Conservation (phyloP, 2,888 invertebrate genomes). For the Lacanobia oleracea region DNA sequence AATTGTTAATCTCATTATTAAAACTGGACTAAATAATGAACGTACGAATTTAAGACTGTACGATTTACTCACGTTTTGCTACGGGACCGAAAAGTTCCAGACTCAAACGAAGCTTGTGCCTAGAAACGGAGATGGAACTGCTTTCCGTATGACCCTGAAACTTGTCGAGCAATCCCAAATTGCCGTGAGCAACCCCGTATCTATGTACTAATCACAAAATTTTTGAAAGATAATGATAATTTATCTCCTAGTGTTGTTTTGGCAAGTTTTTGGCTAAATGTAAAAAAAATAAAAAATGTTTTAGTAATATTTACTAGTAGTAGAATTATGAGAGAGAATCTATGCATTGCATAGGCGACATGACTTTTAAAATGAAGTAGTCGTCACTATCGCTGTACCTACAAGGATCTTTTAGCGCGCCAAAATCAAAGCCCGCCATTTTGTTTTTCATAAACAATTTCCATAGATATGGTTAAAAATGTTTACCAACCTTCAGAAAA, state of each 20-base stretch:
- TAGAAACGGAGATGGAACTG: no score
- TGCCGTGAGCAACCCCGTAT: neutral
- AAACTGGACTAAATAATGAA: neutral
- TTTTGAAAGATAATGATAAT: neutral
- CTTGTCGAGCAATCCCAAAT: neutral
- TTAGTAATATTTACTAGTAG: constrained; percentile 19
- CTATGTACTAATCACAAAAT: neutral
- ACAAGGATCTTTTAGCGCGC: constrained; percentile 4
- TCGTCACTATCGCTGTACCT: constrained; percentile 6
- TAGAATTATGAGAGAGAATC: constrained; percentile 15
- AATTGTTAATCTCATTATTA: constrained; percentile 19
- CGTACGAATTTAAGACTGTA: no score
- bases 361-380: constrained; percentile 6
- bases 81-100: neutral
- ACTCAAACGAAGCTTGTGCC: neutral
- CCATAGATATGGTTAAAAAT: neutral
- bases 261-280: neutral
- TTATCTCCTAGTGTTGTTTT: neutral
- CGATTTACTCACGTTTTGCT: neutral
- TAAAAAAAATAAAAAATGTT: neutral
- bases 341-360: constrained; percentile 20
- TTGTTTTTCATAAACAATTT: neutral
- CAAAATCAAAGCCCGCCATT: neutral
- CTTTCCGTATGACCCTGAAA: neutral
- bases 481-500: neutral